These are phyloP conservation scores for Drosophila colorata DNA, from an alignment of 2,888 invertebrate genomes.

Conservation along the genomic window DNA sequence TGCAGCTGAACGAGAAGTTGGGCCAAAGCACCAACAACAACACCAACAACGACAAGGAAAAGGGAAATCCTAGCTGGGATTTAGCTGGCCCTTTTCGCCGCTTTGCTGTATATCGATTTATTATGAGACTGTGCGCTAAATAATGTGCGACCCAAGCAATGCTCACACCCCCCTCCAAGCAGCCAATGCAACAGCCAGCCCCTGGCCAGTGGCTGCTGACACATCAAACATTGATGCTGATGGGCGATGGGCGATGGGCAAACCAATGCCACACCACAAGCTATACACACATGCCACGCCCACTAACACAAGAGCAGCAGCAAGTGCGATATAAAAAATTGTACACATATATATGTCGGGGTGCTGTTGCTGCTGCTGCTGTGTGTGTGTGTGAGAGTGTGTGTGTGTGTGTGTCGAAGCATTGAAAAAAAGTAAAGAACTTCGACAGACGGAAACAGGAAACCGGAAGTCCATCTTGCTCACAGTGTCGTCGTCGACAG, in stretches of 20 bases:
- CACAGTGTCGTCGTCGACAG: conserved; percentile 76
- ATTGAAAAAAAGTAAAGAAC: conserved; percentile 80
- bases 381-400: conserved; percentile 43
- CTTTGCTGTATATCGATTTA: conserved; percentile 69
- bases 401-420: conserved; percentile 65
- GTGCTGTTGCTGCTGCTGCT: conserved; percentile 34
- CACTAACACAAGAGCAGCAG: conserved; percentile 43
- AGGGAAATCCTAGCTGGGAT: conserved; percentile 48
- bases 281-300: conserved; percentile 53
- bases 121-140: conserved; percentile 66
- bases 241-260: conserved; percentile 46
- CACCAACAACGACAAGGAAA: conserved; percentile 2
- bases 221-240: conserved; percentile 74
- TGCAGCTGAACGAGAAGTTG: neutral
- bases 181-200: neutral
- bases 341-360: conserved; percentile 57
- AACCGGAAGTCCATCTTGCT: conserved; percentile 86
- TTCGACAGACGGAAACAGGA: conserved; percentile 85
- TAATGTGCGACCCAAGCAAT: conserved; percentile 45
- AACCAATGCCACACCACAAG: conserved; percentile 65
- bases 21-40: conserved; percentile 1
- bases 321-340: conserved; percentile 72
- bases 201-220: conserved; percentile 63
- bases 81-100: conserved; percentile 30
- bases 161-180: conserved; percentile 33